Percentiles rank a stretch among this genome's conserved stretches.
phyloP scores from a whole-genome alignment of 2,888 invertebrate genomes.

The Callinectes sapidus region DNA sequence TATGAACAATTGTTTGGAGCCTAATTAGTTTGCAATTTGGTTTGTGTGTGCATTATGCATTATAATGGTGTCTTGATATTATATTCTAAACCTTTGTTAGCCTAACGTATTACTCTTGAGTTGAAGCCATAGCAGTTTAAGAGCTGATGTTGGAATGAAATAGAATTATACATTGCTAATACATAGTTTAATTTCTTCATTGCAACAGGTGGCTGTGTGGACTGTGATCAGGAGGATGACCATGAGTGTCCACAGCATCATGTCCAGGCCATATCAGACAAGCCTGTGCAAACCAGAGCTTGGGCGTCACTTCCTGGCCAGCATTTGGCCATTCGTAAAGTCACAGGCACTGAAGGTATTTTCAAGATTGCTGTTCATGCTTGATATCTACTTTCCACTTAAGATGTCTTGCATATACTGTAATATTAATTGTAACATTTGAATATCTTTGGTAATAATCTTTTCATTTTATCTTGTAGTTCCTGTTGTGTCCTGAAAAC shows the following conservation, averaged over 20 bases:
- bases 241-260: constrained; percentile 74
- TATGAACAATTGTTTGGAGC: too few relatives aligned
- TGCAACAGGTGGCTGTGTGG: constrained; percentile 77
- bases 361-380: background rate
- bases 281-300: constrained; percentile 84
- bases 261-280: constrained; percentile 80
- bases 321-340: constrained; percentile 80
- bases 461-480: background rate
- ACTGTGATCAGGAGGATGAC: constrained; percentile 75
- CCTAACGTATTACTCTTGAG: too few relatives aligned
- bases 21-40: too few relatives aligned
- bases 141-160: background rate
- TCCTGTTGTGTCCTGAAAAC: background rate
- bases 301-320: constrained; percentile 85
- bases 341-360: constrained; percentile 73
- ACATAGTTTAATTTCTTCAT: background rate
- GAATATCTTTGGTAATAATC: background rate
- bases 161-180: background rate
- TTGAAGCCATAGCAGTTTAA: too few relatives aligned
- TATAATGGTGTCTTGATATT: too few relatives aligned
- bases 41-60: too few relatives aligned
- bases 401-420: background rate
- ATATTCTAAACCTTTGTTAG: too few relatives aligned
- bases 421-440: background rate
- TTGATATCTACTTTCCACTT: background rate